These are phyloP conservation scores for Pseudois nayaur DNA, from an alignment of 2,113 vertebrate species.

Conservation along the genomic window DNA sequence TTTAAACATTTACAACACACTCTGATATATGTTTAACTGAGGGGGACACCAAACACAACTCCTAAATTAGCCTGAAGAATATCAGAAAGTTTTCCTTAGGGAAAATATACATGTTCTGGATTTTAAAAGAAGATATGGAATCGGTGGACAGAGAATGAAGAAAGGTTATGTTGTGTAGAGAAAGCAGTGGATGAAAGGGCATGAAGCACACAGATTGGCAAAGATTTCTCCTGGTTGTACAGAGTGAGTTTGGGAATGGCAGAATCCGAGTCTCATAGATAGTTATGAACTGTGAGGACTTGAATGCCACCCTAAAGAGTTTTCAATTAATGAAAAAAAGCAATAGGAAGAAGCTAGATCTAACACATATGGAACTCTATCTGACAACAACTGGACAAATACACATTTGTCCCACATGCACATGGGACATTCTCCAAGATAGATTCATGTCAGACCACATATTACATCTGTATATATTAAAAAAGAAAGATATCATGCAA, in stretches of 20 bases:
- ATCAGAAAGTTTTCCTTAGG: neutral
- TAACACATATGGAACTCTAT: neutral
- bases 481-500: neutral
- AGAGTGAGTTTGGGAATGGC: neutral
- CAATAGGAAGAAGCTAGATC: too few relatives aligned
- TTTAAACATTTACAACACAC: neutral
- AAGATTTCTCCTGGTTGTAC: too few relatives aligned
- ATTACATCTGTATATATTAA: neutral
- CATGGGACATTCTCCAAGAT: neutral
- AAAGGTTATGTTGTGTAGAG: neutral
- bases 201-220: rapidly evolving
- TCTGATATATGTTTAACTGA: neutral
- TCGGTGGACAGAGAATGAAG: neutral
- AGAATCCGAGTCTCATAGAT: neutral
- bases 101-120: neutral
- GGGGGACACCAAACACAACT: neutral
- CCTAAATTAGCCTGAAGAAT: neutral
- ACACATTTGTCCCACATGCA: neutral
- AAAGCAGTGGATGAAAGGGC: neutral
- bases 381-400: neutral
- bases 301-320: neutral
- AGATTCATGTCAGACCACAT: neutral
- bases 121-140: neutral
- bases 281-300: neutral
- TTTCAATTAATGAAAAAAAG: neutral